Percentiles rank a stretch among this genome's conserved stretches.
Conservation (phyloP, 2,888 invertebrate species). For the Yponomeuta sedellus region DNA sequence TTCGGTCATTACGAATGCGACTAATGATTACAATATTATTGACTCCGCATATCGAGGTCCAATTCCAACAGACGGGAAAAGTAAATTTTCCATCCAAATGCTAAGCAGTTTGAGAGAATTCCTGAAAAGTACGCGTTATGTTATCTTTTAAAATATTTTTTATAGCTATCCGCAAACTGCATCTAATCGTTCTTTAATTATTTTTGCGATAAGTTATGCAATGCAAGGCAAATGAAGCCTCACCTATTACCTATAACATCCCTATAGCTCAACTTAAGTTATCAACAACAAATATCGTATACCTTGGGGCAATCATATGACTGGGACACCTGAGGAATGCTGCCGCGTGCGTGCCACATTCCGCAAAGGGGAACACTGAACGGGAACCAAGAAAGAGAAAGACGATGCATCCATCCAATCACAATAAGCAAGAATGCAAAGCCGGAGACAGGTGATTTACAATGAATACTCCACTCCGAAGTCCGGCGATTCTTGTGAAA, state of each 20-base stretch:
- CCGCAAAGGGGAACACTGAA: background rate
- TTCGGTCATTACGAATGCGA: constrained; percentile 21
- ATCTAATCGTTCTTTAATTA: background rate
- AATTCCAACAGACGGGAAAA: background rate
- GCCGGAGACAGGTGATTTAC: background rate
- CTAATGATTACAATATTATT: constrained; percentile 11
- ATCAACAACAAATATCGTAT: background rate
- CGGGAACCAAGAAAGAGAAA: background rate
- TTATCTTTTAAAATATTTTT: background rate
- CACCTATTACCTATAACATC: no score
- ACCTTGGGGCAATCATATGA: background rate
- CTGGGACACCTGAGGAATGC: background rate
- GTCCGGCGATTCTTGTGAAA: background rate
- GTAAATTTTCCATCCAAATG: background rate
- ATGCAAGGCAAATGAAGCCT: background rate
- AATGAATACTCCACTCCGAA: background rate
- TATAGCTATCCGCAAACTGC: background rate
- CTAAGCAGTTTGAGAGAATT: background rate
- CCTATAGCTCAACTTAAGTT: background rate
- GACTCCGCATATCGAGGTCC: background rate
- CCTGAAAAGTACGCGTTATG: background rate
- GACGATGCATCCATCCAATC: background rate
- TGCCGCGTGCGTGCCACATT: background rate
- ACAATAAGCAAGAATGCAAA: background rate
- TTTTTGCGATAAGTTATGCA: background rate